Evolutionary conservation across 2,888 invertebrate species (phyloP).

Genomic region (Venusia cambrica): DNA sequence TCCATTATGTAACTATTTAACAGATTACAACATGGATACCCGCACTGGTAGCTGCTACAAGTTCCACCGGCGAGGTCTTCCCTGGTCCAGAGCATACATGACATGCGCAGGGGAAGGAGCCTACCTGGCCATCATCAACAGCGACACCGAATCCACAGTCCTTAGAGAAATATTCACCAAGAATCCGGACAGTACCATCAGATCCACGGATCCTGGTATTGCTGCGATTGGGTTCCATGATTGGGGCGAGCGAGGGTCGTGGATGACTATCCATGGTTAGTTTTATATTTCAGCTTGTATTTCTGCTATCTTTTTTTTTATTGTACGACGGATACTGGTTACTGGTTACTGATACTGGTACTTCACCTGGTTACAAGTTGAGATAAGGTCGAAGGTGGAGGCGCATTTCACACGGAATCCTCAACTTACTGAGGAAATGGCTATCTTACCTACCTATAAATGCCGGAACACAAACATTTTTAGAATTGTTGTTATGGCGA

Average conservation of each 20-base stretch:
- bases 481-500: too few relatives aligned
- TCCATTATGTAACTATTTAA: conserved; percentile 8
- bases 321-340: too few relatives aligned
- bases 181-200: conserved; percentile 29
- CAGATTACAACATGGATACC: conserved; percentile 41
- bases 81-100: conserved; percentile 47
- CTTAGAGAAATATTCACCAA: conserved; percentile 35
- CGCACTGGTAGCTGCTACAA: conserved; percentile 53
- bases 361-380: too few relatives aligned
- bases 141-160: conserved; percentile 35
- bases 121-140: conserved; percentile 49
- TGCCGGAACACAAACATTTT: too few relatives aligned
- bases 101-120: conserved; percentile 50
- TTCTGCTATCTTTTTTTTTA: conserved; percentile 2
- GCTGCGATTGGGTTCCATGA: conserved; percentile 41
- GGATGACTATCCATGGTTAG: conserved; percentile 45
- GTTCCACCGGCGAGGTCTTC: conserved; percentile 42
- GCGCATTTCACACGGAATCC: too few relatives aligned
- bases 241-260: conserved; percentile 39
- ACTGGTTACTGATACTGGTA: too few relatives aligned
- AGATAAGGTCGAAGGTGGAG: too few relatives aligned
- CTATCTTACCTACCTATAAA: too few relatives aligned
- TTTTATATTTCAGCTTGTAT: neutral
- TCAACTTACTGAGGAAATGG: too few relatives aligned
- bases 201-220: conserved; percentile 23